Evolutionary conservation across 2,113 vertebrate species (phyloP).

Genomic region (Brachyistius frenatus): DNA sequence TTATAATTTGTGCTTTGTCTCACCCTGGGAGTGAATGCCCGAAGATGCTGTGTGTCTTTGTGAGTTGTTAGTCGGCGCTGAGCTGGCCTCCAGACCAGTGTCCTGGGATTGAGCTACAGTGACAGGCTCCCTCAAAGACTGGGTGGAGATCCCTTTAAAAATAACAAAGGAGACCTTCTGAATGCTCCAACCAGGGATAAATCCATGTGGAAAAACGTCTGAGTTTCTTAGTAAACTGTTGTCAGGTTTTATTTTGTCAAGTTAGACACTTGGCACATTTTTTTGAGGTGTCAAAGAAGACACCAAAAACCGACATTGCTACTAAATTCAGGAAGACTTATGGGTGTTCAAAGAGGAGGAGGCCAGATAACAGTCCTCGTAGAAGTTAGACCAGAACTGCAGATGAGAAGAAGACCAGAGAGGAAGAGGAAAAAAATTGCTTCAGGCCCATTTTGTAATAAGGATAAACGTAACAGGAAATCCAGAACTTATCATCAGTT

Average conservation of each 20-base stretch:
- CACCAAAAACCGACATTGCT: background rate
- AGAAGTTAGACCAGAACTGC: too few relatives aligned
- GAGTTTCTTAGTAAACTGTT: background rate
- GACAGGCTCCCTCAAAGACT: constrained; percentile 73
- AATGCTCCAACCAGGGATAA: background rate
- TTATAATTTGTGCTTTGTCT: constrained; percentile 3
- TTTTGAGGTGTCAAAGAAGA: background rate
- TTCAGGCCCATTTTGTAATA: background rate
- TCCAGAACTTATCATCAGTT: too few relatives aligned
- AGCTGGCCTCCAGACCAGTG: constrained; percentile 41
- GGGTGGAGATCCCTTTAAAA: constrained; percentile 70
- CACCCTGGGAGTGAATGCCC: constrained; percentile 70
- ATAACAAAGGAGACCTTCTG: background rate
- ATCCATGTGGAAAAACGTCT: background rate
- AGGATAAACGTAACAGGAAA: too few relatives aligned
- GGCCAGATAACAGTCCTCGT: background rate
- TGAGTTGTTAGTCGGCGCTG: constrained; percentile 51
- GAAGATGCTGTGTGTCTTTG: constrained; percentile 52
- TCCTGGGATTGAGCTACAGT: constrained; percentile 51
- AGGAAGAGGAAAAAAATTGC: background rate
- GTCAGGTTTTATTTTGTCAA: background rate
- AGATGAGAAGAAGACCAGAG: too few relatives aligned
- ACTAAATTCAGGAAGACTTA: background rate
- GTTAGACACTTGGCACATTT: background rate
- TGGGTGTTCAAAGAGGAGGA: background rate